Evolutionary conservation across 2,888 invertebrate species (phyloP), one percentile per base, ranked within the genome.

Genomic region (Helleia helle): DNA sequence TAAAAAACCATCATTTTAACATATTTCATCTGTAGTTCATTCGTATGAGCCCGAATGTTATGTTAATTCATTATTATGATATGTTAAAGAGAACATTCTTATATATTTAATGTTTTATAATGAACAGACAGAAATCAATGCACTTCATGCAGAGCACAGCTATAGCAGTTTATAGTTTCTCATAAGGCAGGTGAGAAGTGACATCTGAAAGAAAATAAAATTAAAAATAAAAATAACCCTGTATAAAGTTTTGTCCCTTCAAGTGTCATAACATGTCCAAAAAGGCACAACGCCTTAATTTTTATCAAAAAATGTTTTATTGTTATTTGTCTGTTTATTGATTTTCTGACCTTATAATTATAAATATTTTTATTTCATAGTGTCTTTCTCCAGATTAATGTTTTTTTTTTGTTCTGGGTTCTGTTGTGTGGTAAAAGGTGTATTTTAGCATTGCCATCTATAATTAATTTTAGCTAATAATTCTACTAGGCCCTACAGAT

Each of bases 161-260:
- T 74, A 80, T 80, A 81, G 81, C 75, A 70, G 75, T 86, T 92
- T 92, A 94, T 87, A 95, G 92, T 89, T 94, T 94, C 89, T 94
- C 94, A 86, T 94, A 95, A 87, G 94, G 94, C 89, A 93, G 92
- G 86, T 92, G 91, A 85, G 94, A 91, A 87, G 91, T 93, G 85
- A 94, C 93, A 87, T 95, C 94, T 94, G 94, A 87, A 91, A 92
- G 88, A 87, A 87, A 87, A 86, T 70, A 64, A 74, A 73, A 68
- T 71, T 75, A 66, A 60, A 58, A 59, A 61, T 52, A 54, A 49
- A 49, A 39, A 43, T 37, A 27, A 37, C 24, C 9, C 15, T 9
- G 9, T 18, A 4, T 7, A 59, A 25, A 27, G 13, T 37, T 25
- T n/a, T 13, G 22, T 22, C 4, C 6, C 18, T 11, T 11, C 13